Evolutionary conservation across 2,113 vertebrate genomes (phyloP).

Genomic region (Electrona antarctica): DNA sequence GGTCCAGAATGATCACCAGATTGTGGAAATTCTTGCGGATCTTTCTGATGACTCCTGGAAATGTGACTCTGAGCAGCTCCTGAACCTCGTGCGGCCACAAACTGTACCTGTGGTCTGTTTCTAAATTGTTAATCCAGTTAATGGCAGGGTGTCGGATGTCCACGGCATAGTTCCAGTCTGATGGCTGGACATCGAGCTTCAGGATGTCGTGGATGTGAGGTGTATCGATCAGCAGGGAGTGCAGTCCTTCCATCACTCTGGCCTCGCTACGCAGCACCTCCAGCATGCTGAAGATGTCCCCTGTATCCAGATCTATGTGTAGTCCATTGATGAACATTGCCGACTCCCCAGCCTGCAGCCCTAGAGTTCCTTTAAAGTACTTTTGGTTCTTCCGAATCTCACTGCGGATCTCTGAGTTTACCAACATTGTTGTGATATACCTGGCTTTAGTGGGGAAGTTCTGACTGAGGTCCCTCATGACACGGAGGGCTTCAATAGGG

Average conservation of each 20-base stretch:
- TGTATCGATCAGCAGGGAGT: slow-evolving; percentile 88
- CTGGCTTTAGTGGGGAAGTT: slow-evolving; percentile 98
- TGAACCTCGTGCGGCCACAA: slow-evolving; percentile 95
- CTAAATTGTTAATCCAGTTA: slow-evolving; percentile 96
- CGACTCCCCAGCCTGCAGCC: slow-evolving; percentile 93
- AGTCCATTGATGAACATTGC: slow-evolving; percentile 96
- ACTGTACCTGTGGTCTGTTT: slow-evolving; percentile 88
- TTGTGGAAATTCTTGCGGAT: slow-evolving; percentile 98
- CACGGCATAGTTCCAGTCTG: slow-evolving; percentile 92
- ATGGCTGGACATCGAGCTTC: slow-evolving; percentile 91
- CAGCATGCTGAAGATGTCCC: slow-evolving; percentile 97
- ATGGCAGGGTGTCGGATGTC: slow-evolving; percentile 94
- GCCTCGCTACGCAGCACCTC: slow-evolving; percentile 93
- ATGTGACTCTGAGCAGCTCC: slow-evolving; percentile 93
- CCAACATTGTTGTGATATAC: slow-evolving; percentile 94
- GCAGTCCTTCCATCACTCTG: slow-evolving; percentile 93
- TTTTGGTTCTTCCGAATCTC: slow-evolving; percentile 97
- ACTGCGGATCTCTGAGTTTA: slow-evolving; percentile 86
- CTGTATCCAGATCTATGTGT: slow-evolving; percentile 92
- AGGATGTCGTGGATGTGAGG: slow-evolving; percentile 90
- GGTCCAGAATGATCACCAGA: slow-evolving; percentile 93
- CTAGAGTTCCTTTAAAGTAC: slow-evolving; percentile 95
- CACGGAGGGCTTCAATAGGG: slow-evolving; percentile 84
- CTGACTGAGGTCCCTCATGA: slow-evolving; percentile 97
- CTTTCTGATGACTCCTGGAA: slow-evolving; percentile 96